phyloP scores from a whole-genome alignment of 2,888 invertebrate genomes.

The Troides helena region DNA sequence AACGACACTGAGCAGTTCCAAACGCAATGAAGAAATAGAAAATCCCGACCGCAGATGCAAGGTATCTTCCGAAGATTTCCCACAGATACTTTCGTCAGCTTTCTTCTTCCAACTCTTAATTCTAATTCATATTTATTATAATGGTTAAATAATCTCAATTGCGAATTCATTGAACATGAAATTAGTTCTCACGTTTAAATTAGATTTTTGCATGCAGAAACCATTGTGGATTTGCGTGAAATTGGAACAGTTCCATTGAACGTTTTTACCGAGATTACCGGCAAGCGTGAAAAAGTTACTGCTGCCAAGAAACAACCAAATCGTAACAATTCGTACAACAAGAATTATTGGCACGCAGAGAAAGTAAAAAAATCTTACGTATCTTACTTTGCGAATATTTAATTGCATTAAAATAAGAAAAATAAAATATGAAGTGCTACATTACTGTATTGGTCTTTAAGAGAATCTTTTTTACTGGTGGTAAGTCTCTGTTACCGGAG shows the following conservation, averaged over 20 bases:
- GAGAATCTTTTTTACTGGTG: no score
- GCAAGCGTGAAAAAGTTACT: neutral
- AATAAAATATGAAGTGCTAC: no score
- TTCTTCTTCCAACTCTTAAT: no score
- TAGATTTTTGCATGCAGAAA: constrained; percentile 14
- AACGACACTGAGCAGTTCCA: no score
- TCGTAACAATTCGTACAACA: neutral
- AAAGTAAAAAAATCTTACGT: neutral
- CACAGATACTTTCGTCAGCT: no score
- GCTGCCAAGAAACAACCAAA: neutral
- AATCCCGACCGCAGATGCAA: no score
- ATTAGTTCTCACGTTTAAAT: constrained; percentile 12
- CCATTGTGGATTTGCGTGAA: constrained; percentile 11
- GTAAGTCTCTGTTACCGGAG: no score
- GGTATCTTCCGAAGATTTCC: no score
- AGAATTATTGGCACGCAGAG: neutral
- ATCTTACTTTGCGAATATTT: neutral
- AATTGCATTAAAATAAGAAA: neutral
- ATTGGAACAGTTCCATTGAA: constrained; percentile 24
- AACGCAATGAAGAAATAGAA: no score
- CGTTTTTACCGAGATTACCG: constrained; percentile 18
- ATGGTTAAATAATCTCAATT: constrained; percentile 12
- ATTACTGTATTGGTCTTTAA: no score
- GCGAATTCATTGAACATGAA: constrained; percentile 20
- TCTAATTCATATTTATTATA: neutral